Conservation (phyloP, 2,113 vertebrate species). For the Dunckerocampus dactyliophorus region DNA sequence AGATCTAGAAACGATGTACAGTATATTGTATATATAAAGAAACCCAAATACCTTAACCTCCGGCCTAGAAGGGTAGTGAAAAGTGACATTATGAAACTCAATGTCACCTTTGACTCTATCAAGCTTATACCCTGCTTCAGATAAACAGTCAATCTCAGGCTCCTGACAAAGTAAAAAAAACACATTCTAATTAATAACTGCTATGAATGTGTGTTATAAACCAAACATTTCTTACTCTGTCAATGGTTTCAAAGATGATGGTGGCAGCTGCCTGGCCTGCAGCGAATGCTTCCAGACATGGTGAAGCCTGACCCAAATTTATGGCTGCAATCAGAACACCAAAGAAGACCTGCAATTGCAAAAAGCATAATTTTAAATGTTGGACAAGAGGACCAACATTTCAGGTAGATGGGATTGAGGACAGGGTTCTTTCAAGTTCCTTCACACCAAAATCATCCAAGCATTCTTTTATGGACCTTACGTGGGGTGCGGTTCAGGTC, state of each 20-base stretch:
- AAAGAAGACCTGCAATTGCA: slow-evolving; percentile 85
- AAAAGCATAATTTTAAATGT: background rate
- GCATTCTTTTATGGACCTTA: no score
- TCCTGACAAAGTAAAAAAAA: slow-evolving; percentile 66
- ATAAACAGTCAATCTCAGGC: slow-evolving; percentile 90
- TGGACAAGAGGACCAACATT: no score
- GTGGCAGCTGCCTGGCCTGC: slow-evolving; percentile 88
- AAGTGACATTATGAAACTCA: slow-evolving; percentile 93
- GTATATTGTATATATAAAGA: no score
- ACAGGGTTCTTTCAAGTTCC: no score
- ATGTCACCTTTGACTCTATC: slow-evolving; percentile 91
- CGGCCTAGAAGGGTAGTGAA: slow-evolving; percentile 91
- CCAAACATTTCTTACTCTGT: slow-evolving; percentile 74
- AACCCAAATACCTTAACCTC: slow-evolving; percentile 82
- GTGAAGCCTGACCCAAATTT: slow-evolving; percentile 90
- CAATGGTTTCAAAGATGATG: slow-evolving; percentile 91
- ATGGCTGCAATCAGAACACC: slow-evolving; percentile 88
- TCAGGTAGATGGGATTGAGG: no score
- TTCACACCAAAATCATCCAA: no score
- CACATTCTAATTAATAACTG: slow-evolving; percentile 76
- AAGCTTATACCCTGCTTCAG: slow-evolving; percentile 91
- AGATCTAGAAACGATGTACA: no score
- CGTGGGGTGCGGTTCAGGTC: no score
- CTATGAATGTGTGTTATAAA: no score
- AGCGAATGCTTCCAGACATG: slow-evolving; percentile 92